Base-by-base conservation (phyloP, 1,140 invertebrate genomes). In the Zaprionus inermis region DNA sequence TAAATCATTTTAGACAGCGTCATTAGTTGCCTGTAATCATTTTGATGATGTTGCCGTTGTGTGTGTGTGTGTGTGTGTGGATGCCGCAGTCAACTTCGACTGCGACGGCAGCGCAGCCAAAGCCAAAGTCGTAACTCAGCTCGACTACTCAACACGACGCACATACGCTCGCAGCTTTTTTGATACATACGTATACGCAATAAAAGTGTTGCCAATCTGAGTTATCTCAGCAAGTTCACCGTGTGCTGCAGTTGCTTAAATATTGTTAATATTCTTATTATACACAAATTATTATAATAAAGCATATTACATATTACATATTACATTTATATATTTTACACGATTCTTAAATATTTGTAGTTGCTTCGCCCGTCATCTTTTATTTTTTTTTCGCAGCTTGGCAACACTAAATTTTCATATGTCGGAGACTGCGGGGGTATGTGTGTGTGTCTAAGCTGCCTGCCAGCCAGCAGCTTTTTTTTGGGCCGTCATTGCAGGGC, bases 1-100 rank as follows among this genome's bases (percentile, higher is more conserved):
- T 90, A 90, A 90, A 90, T 90, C 86, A 91, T 90, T 90, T 90
- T 81, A 88, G 88, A 88, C 78, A 90, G 86, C 86, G 88, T 90
- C 86, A 91, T 91, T 90, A 90, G 88, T 91, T 91, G 83, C 71
- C 82, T 70, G 79, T 90, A 90, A 86, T 82, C 86, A 90, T 90
- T 80, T 86, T 77, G 66, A 74, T 72, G 72, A 70, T 70, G 58
- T 58, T 20, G 63, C 65, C n/a, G 6, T 16, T 16, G 38, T 44
- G 38, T 7, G n/a, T 44, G 38, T 16, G 38, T 7, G n/a, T 44
- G 38, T 7, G n/a, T 7, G n/a, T 28, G 24, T 44, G 38, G 5
- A 16, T 44, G 38, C 36, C 36, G 36, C 36, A 38, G 36, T 38
- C 14, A 14, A 6, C 14, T 12, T n/a, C 11, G 36, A 38, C 36